Evolutionary conservation across 2,797 vertebrate genomes (phyloP), one percentile per base, ranked within the genome.

Genomic region (Cyclura pinguis): DNA sequence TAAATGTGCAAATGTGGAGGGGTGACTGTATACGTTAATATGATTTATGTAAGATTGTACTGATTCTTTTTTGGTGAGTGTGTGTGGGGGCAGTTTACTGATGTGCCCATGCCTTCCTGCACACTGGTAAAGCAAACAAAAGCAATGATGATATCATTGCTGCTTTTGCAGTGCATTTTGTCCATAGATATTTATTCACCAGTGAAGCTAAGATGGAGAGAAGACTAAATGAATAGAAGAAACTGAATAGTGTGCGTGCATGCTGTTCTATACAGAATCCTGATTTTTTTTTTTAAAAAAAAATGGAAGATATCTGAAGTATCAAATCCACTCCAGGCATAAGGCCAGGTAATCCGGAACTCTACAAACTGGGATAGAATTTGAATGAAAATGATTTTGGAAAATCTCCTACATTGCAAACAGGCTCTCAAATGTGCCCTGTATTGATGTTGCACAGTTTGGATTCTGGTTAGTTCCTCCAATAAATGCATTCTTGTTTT

Each of bases 401-500:
- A 84, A 84, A 9, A 20, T 69, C 29, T 62, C 14, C 38, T 84
- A 67, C 12, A 20, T 47, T 84, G 24, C 6, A 47, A 69, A 74
- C 22, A 85, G 10, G 6, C n/a, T 86, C 20, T 52, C 32, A 38
- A 5, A 24, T 84, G 22, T 47, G 29, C 6, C 14, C 6, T 8
- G 14, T n/a, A 27, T 42, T 47, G 35, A 42, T 64, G 22, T 16
- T 14, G 16, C 35, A 38, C 24, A 84, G 22, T 38, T 84, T 67
- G 12, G 93, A 95, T 92, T 94, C 93, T 96, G 93, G 92, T 95
- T 88, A 32, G 84, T 89, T 94, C 77, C 85, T 92, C 91, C 93
- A 90, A 42, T 91, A 94, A 94, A 93, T 93, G 93, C 59, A 92
- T 85, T 89, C 94, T 94, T 90, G 95, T 94, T 95, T 69, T 95